These are phyloP conservation scores for Diceros bicornis DNA, from an alignment of 2,797 vertebrate genomes.

Conservation along the genomic window DNA sequence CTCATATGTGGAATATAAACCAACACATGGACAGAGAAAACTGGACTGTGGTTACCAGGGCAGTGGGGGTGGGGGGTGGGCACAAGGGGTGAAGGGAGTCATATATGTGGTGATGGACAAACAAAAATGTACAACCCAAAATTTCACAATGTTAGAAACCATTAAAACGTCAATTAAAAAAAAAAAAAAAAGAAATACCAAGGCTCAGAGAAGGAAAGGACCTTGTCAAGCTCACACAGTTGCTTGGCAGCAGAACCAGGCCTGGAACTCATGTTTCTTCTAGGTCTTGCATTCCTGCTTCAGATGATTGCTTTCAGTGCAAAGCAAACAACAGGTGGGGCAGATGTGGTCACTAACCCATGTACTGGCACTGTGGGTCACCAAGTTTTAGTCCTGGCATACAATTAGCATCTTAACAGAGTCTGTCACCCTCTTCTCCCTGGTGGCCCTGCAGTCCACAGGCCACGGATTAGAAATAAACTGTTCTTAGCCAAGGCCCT, in stretches of 20 bases:
- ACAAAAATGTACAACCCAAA: no score
- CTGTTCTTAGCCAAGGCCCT: background rate
- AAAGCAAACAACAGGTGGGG: conserved; percentile 18
- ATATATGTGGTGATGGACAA: no score
- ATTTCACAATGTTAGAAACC: no score
- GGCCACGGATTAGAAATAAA: conserved; percentile 1
- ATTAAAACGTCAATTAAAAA: no score
- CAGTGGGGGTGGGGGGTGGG: no score
- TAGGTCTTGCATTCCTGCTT: background rate
- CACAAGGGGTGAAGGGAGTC: no score
- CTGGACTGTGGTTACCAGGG: no score
- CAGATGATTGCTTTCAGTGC: background rate
- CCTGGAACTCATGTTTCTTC: background rate
- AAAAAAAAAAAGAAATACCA: background rate
- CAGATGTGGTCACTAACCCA: background rate
- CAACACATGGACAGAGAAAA: no score
- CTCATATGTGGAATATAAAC: no score
- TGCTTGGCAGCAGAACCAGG: background rate
- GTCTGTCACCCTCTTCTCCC: background rate
- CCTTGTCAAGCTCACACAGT: background rate
- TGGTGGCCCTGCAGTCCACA: background rate
- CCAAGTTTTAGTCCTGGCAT: background rate
- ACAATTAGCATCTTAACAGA: conserved; percentile 1
- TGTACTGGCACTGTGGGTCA: background rate
- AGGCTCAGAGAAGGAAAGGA: conserved; percentile 45